phyloP scores from a whole-genome alignment of 2,888 invertebrate genomes.

The Dastarcus helophoroides region DNA sequence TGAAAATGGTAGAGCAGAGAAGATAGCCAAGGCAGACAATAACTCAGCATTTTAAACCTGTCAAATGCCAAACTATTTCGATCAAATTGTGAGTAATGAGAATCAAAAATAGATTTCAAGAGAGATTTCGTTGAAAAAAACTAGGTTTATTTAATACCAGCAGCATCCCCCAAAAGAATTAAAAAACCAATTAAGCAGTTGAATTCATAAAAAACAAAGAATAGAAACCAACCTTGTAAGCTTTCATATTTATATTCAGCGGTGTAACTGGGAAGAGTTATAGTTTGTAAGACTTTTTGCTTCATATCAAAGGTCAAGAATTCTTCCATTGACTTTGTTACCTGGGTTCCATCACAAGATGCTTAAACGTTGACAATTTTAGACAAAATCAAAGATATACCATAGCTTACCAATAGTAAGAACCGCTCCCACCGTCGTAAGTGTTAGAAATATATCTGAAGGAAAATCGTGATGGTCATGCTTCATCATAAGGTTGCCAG shows the following conservation, averaged over 20 bases:
- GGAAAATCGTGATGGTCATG: slow-evolving; percentile 55
- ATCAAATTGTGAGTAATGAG: too few species aligned
- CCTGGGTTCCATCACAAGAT: slow-evolving; percentile 16
- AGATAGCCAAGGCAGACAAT: too few species aligned
- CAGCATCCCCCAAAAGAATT: too few species aligned
- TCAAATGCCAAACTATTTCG: too few species aligned
- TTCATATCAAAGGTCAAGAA: slow-evolving; percentile 39
- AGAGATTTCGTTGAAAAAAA: too few species aligned
- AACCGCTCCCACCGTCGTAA: slow-evolving; percentile 48
- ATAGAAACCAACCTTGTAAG: too few species aligned
- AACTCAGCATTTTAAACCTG: too few species aligned
- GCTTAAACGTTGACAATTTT: background rate
- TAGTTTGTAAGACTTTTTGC: slow-evolving; percentile 37
- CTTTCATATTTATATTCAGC: slow-evolving; percentile 27
- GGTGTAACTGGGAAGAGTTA: slow-evolving; percentile 40
- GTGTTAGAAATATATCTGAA: slow-evolving; percentile 56
- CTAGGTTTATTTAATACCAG: too few species aligned
- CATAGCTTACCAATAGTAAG: slow-evolving; percentile 28
- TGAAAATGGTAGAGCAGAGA: too few species aligned
- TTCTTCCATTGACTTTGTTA: slow-evolving; percentile 21
- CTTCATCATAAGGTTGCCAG: slow-evolving; percentile 60
- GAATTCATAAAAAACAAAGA: too few species aligned
- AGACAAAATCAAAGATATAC: background rate
- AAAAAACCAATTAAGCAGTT: too few species aligned
- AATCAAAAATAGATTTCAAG: too few species aligned